A percentile compares a stretch with the other conserved stretches of the same genome.
These are phyloP conservation scores for Volucella inanis DNA, from an alignment of 2,888 invertebrate genomes.

Conservation along the genomic window DNA sequence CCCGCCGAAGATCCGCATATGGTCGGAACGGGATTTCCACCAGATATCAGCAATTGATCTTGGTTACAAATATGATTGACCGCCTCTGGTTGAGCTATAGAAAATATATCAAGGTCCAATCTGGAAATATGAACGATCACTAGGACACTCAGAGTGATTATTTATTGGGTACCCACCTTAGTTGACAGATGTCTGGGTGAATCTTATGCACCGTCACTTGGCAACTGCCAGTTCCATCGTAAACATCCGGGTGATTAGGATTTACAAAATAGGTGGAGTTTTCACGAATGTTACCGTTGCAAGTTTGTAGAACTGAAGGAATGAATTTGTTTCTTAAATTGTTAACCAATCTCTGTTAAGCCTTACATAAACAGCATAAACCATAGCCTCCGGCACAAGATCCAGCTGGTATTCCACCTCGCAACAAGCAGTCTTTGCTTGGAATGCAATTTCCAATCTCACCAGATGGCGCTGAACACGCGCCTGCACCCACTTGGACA, in stretches of 20 bases:
- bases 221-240: conserved; percentile 92
- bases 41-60: conserved; percentile 93
- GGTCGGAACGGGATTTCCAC: conserved; percentile 90
- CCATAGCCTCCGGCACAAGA: conserved; percentile 87
- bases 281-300: conserved; percentile 90
- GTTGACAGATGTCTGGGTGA: conserved; percentile 91
- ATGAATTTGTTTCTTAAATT: no score
- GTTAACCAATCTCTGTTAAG: not conserved
- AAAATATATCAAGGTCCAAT: conserved; percentile 91
- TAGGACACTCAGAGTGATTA: not conserved
- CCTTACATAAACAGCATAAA: conserved; percentile 82
- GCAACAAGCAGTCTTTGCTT: conserved; percentile 87
- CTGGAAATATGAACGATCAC: conserved; percentile 81
- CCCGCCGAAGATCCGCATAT: conserved; percentile 92
- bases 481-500: conserved; percentile 90
- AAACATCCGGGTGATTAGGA: conserved; percentile 89
- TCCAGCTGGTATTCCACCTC: conserved; percentile 90
- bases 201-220: conserved; percentile 91
- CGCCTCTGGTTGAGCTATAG: conserved; percentile 89
- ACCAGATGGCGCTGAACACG: conserved; percentile 89
- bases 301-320: conserved; percentile 88
- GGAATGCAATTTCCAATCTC: conserved; percentile 93
- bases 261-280: conserved; percentile 95
- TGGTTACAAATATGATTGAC: conserved; percentile 91
- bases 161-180: conserved; percentile 85